Evolutionary conservation across 2,888 invertebrate genomes (phyloP).

Genomic region (Campoplex nolae): DNA sequence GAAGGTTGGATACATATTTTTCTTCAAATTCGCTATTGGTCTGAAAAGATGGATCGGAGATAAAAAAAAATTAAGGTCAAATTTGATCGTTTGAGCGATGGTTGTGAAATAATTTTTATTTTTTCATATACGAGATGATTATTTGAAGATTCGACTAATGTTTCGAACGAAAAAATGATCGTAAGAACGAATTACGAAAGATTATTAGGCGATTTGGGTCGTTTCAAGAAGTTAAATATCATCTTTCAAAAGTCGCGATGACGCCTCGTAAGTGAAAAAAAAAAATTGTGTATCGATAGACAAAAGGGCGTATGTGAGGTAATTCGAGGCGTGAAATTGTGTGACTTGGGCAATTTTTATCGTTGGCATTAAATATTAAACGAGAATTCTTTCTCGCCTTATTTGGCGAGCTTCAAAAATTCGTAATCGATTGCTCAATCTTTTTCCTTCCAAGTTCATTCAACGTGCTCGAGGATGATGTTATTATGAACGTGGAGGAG

Average conservation of each 20-base stretch:
- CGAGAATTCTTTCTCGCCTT: neutral
- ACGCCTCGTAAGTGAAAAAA: neutral
- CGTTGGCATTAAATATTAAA: neutral
- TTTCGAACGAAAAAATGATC: neutral
- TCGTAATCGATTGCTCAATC: conserved; percentile 12
- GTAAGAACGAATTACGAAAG: neutral
- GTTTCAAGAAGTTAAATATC: neutral
- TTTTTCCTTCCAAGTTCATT: neutral
- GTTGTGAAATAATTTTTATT: conserved; percentile 6
- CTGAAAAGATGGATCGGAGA: neutral
- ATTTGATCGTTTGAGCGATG: neutral
- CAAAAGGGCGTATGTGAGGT: neutral
- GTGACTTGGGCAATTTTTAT: neutral
- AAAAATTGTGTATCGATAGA: neutral
- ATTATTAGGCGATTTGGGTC: neutral
- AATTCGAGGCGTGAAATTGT: neutral
- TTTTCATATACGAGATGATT: neutral
- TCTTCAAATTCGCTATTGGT: no score
- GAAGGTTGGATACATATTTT: no score
- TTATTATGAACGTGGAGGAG: neutral
- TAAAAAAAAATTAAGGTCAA: conserved; percentile 31
- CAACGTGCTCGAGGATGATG: neutral
- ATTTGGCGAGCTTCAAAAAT: conserved; percentile 6
- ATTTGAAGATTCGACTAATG: neutral
- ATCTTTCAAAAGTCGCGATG: neutral